These are phyloP conservation scores for Tenthredo distinguenda DNA, from an alignment of 2,888 invertebrate genomes.

Conservation along the genomic window DNA sequence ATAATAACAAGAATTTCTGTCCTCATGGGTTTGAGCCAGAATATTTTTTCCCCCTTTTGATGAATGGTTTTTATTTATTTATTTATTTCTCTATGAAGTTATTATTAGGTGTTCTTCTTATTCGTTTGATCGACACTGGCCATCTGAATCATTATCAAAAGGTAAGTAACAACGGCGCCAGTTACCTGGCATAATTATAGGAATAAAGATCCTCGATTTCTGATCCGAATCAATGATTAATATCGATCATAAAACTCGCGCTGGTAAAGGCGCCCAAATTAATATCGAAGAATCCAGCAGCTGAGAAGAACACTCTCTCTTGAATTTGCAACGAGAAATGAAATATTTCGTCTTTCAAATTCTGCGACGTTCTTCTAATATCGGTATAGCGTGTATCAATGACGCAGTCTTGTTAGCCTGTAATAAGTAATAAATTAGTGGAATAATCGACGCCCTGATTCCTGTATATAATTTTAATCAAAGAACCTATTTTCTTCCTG, in stretches of 20 bases:
- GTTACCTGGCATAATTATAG: no score
- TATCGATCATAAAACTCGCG: neutral
- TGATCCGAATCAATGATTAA: neutral
- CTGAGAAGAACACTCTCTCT: neutral
- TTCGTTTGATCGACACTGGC: neutral
- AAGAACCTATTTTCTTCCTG: neutral
- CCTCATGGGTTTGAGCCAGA: neutral
- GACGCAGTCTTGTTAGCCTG: neutral
- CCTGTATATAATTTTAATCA: neutral
- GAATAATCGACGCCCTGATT: no score
- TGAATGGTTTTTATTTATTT: neutral
- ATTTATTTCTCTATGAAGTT: neutral
- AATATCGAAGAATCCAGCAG: slow-evolving; percentile 25
- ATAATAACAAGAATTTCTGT: neutral
- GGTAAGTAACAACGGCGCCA: no score
- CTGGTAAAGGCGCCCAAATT: neutral
- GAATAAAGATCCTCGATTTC: no score
- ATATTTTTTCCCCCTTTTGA: neutral
- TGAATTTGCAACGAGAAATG: neutral
- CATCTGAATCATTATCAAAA: neutral
- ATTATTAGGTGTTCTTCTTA: neutral
- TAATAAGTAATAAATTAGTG: neutral
- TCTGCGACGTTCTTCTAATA: neutral
- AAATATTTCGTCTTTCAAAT: neutral
- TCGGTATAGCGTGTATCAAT: neutral